Percentiles rank a stretch among this genome's conserved stretches.
Conservation (phyloP, 2,797 vertebrate species). For the Ciconia nigra region DNA sequence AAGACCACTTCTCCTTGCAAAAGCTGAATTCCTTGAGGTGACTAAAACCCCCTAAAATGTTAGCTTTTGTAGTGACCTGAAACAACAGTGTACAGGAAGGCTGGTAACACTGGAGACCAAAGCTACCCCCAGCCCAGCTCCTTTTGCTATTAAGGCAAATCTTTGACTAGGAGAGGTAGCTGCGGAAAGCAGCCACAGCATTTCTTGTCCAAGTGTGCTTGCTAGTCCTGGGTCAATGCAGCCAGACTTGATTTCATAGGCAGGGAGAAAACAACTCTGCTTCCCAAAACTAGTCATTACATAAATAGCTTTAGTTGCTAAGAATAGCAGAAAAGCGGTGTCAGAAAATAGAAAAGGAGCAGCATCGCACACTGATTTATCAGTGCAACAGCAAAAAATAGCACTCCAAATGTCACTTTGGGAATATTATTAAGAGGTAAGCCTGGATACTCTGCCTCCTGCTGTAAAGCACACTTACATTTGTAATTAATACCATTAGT, state of each 20-base stretch:
- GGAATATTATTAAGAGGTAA: constrained; percentile 39
- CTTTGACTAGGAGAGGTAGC: not conserved
- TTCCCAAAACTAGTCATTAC: constrained; percentile 13
- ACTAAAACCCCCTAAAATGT: not conserved
- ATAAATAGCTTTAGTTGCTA: constrained; percentile 42
- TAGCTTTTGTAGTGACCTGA: not conserved
- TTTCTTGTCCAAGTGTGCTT: not conserved
- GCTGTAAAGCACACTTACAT: not conserved
- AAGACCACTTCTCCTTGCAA: not conserved
- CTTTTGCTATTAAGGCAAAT: not conserved
- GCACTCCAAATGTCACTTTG: constrained; percentile 47
- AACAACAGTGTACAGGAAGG: not conserved
- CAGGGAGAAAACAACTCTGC: constrained; percentile 6
- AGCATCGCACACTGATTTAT: constrained; percentile 18
- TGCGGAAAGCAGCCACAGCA: not conserved
- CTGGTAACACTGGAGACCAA: not conserved
- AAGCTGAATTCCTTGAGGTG: not conserved
- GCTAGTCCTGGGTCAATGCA: constrained; percentile 22
- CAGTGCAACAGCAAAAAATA: constrained; percentile 38
- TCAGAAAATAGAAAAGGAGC: constrained; percentile 57
- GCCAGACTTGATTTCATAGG: not conserved
- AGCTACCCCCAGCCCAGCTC: not conserved
- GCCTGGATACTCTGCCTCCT: not conserved
- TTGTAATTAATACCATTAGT: constrained; percentile 1
- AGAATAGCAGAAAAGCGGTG: constrained; percentile 45